A percentile compares a stretch with the other conserved stretches of the same genome.
Evolutionary conservation across 2,797 vertebrate species (phyloP).

Genomic region (Catharus ustulatus): DNA sequence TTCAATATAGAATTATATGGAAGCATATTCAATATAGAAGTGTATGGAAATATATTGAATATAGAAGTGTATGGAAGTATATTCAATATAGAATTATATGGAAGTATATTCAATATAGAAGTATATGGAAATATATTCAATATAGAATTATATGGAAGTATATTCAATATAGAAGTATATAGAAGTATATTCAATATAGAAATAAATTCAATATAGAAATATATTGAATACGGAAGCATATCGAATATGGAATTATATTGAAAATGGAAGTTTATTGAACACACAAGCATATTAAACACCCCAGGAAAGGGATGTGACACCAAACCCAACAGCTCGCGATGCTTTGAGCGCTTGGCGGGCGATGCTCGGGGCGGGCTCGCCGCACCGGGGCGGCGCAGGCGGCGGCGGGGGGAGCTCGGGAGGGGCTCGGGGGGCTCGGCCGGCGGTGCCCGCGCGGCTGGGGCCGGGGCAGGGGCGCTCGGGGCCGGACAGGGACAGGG

Average conservation of each 20-base stretch:
- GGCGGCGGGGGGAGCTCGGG: not conserved
- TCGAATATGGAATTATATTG: no score
- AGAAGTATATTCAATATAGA: not conserved
- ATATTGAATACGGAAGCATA: no score
- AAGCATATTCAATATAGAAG: not conserved
- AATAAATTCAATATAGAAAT: no score
- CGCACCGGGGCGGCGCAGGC: not conserved
- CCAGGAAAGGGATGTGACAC: not conserved
- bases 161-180: no score
- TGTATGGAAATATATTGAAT: not conserved
- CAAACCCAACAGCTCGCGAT: not conserved
- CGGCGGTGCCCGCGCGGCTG: not conserved
- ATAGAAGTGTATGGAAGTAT: no score
- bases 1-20: not conserved
- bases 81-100: not conserved
- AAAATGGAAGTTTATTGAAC: not conserved
- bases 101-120: not conserved
- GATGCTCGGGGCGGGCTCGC: not conserved
- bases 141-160: no score
- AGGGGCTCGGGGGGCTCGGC: not conserved
- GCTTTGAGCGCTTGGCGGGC: not conserved
- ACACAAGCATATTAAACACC: accelerated
- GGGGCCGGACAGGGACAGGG: no score
- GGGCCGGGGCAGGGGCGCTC: no score
- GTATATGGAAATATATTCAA: no score